Percentiles rank a stretch among this genome's conserved stretches.
Evolutionary conservation across 2,113 vertebrate species (phyloP).

Genomic region (Numida meleagris): DNA sequence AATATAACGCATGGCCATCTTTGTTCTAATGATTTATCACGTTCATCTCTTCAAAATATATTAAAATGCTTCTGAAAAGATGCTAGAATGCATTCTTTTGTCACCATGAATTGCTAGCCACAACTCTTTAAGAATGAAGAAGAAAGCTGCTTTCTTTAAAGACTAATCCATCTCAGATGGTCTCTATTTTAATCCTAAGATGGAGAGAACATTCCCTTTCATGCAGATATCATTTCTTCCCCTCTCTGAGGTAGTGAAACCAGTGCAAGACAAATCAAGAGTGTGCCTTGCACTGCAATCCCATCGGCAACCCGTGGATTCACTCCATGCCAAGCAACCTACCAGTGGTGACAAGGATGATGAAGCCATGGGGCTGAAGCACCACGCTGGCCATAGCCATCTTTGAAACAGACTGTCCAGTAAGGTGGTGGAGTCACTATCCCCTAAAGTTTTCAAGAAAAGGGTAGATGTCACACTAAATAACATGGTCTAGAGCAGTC

Average conservation of each 20-base stretch:
- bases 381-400: not conserved
- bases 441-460: too few species aligned
- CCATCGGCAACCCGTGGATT: not conserved
- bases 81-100: not conserved
- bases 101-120: not conserved
- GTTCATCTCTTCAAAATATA: slow-evolving; percentile 2
- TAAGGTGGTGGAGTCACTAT: too few species aligned
- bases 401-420: not conserved
- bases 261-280: not conserved
- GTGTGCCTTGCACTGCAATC: not conserved
- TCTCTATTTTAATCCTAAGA: not conserved
- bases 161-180: not conserved
- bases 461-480: too few species aligned
- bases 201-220: not conserved
- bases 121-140: not conserved
- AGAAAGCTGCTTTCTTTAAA: not conserved
- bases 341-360: not conserved
- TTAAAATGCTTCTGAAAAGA: not conserved
- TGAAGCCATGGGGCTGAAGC: not conserved
- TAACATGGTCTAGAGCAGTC: too few species aligned
- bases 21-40: not conserved
- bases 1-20: not conserved
- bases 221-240: not conserved
- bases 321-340: not conserved
- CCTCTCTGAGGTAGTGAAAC: not conserved